Evolutionary conservation across 2,888 invertebrate genomes (phyloP).

Genomic region (Leptopilina myrica): DNA sequence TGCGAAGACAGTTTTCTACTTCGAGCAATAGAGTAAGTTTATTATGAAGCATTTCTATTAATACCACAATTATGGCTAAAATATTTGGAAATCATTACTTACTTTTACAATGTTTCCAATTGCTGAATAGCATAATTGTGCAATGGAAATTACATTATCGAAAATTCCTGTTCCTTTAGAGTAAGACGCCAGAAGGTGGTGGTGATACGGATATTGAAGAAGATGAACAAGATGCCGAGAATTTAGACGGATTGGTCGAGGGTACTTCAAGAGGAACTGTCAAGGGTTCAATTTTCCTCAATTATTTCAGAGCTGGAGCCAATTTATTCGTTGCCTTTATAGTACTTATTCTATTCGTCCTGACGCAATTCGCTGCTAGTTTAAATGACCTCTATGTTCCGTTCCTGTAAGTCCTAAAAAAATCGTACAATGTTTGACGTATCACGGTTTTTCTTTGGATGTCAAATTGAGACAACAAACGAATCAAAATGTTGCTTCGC

Average conservation of each 20-base stretch:
- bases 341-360: conserved; percentile 77
- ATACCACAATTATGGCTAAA: no score
- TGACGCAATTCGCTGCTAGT: conserved; percentile 81
- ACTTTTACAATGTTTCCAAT: not conserved
- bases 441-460: no score
- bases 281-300: conserved; percentile 74
- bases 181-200: conserved; percentile 69
- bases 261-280: conserved; percentile 76
- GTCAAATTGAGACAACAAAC: no score
- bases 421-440: no score
- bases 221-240: conserved; percentile 66
- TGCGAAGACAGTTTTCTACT: conserved; percentile 69
- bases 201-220: conserved; percentile 57
- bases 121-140: not conserved
- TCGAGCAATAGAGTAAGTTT: conserved; percentile 69
- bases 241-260: conserved; percentile 71
- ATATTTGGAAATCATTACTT: no score
- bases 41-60: not conserved
- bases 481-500: no score
- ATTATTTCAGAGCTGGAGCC: conserved; percentile 79
- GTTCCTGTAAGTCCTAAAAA: conserved; percentile 63
- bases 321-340: conserved; percentile 75
- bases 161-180: conserved; percentile 59
- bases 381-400: conserved; percentile 83
- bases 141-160: no score